Conservation (phyloP, 2,797 vertebrate genomes). For the Anguilla marmorata region DNA sequence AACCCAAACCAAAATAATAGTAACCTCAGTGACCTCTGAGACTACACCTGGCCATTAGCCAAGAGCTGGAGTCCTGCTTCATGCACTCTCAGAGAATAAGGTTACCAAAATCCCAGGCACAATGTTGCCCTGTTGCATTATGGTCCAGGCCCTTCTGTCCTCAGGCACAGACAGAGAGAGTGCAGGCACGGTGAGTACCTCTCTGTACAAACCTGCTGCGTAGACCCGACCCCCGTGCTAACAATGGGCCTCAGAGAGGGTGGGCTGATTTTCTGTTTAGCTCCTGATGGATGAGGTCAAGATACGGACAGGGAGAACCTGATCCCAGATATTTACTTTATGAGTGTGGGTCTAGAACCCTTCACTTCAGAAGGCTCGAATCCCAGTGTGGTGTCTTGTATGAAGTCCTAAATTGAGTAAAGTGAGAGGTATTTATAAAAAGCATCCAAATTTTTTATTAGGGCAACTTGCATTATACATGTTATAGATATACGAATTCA, state of each 20-base stretch:
- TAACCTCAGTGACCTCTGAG: not conserved
- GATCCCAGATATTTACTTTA: not conserved
- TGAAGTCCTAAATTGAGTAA: not conserved
- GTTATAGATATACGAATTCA: not conserved
- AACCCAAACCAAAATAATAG: constrained; percentile 8
- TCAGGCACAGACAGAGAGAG: not conserved
- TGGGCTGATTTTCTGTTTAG: not conserved
- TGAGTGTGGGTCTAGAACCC: not conserved
- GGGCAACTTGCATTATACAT: not conserved
- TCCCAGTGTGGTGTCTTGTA: not conserved
- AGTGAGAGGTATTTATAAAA: not conserved
- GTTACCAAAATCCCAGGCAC: not conserved
- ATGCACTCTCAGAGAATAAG: not conserved
- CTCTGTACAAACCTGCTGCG: not conserved
- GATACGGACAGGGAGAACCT: not conserved
- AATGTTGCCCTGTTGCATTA: not conserved
- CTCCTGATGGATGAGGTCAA: not conserved
- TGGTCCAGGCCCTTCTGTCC: not conserved
- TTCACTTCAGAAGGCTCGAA: not conserved
- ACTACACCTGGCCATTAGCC: not conserved
- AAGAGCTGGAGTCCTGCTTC: not conserved
- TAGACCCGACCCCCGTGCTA: not conserved
- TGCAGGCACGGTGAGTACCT: not conserved
- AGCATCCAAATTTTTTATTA: not conserved
- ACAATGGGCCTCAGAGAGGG: not conserved